phyloP scores from a whole-genome alignment of 2,113 vertebrate genomes.

The Dipodomys ordii region DNA sequence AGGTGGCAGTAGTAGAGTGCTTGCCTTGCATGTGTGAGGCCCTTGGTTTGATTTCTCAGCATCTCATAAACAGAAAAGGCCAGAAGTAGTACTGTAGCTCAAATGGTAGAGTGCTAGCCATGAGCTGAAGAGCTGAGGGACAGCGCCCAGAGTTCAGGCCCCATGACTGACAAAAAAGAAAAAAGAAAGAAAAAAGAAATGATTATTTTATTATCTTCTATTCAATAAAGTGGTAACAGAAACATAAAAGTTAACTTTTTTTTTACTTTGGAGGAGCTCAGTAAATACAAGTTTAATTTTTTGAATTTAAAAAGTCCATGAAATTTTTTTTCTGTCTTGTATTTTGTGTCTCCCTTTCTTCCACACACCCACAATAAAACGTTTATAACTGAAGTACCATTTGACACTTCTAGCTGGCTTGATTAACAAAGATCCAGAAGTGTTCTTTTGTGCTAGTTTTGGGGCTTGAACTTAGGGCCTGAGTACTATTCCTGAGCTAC shows the following conservation, averaged over 20 bases:
- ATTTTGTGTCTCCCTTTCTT: background rate
- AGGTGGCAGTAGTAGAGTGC: too few relatives aligned
- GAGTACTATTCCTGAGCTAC: too few relatives aligned
- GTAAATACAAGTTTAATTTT: background rate
- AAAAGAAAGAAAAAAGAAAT: too few relatives aligned
- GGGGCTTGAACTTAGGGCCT: too few relatives aligned
- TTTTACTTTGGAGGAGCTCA: background rate
- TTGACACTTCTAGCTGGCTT: constrained; percentile 16
- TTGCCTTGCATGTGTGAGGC: too few relatives aligned
- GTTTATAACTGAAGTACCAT: background rate
- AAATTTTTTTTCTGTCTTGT: constrained; percentile 1
- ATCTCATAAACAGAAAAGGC: too few relatives aligned
- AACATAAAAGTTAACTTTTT: background rate
- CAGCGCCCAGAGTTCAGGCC: too few relatives aligned
- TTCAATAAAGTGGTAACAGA: constrained; percentile 16
- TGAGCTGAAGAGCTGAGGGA: too few relatives aligned
- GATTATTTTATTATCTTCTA: background rate
- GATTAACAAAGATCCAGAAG: background rate
- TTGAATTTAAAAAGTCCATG: background rate
- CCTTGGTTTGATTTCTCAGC: too few relatives aligned
- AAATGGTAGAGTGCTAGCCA: too few relatives aligned
- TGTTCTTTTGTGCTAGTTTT: background rate
- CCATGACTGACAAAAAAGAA: too few relatives aligned
- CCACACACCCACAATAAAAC: background rate
- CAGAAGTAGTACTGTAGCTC: too few relatives aligned